Percentiles rank a stretch among this genome's conserved stretches.
These are phyloP conservation scores for Lasiurus borealis DNA, from an alignment of 2,113 vertebrate species.

Conservation along the genomic window DNA sequence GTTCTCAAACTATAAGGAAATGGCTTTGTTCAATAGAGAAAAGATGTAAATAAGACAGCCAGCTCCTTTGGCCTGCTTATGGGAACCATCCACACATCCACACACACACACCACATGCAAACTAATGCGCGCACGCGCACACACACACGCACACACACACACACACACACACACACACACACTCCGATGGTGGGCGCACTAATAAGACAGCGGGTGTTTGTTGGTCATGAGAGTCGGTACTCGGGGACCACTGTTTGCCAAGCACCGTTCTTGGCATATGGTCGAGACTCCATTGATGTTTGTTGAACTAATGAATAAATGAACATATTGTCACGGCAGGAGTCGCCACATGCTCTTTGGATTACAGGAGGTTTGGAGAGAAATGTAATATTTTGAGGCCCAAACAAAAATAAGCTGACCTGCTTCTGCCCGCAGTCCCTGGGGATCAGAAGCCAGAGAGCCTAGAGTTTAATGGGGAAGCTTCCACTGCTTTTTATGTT, in stretches of 20 bases:
- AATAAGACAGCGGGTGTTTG: conserved; percentile 65
- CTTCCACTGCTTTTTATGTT: not conserved
- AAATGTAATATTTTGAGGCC: conserved; percentile 62
- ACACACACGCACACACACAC: too few relatives aligned
- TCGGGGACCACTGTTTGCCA: conserved; percentile 67
- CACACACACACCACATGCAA: not conserved
- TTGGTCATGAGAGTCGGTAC: conserved; percentile 63
- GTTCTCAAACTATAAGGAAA: conserved; percentile 50
- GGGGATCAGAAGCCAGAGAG: not conserved
- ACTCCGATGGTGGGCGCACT: not conserved
- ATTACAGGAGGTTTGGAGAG: conserved; percentile 65
- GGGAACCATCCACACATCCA: not conserved
- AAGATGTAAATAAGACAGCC: not conserved
- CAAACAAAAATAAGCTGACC: conserved; percentile 51
- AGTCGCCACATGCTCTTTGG: conserved; percentile 78
- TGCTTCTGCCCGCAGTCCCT: not conserved
- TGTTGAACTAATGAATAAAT: conserved; percentile 80
- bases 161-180: not conserved
- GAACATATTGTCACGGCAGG: conserved; percentile 77
- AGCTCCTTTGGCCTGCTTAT: not conserved
- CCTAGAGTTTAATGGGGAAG: not conserved
- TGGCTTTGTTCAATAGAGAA: conserved; percentile 31
- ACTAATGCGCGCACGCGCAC: too few relatives aligned
- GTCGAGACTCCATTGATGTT: conserved; percentile 77
- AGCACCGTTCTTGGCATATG: conserved; percentile 75